Conservation (phyloP, 2,888 invertebrate genomes). For the Pantelozetes paolii region DNA sequence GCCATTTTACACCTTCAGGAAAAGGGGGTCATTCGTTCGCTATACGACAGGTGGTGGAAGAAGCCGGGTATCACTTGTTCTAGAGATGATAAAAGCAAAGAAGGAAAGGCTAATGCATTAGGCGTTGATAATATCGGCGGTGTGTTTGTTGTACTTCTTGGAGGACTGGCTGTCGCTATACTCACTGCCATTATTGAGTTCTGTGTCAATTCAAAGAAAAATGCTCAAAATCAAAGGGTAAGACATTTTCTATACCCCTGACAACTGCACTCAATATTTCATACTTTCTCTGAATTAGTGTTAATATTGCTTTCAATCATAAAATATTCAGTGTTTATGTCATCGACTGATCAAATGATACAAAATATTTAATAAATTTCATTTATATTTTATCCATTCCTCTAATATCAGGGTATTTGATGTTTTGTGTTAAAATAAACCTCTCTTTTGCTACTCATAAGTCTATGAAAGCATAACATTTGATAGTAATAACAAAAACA, state of each 20-base stretch:
- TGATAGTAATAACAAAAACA: background rate
- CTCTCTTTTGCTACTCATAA: background rate
- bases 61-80: conserved; percentile 86
- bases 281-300: too few species aligned
- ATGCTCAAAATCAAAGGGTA: conserved; percentile 59
- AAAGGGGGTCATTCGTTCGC: conserved; percentile 78
- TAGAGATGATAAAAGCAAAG: conserved; percentile 75
- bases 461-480: background rate
- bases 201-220: conserved; percentile 87
- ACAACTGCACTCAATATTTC: background rate
- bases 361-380: too few species aligned
- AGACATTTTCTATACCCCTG: conserved; percentile 15
- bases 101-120: conserved; percentile 88
- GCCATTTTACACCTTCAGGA: conserved; percentile 92
- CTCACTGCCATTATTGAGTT: conserved; percentile 89
- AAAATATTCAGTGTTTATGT: too few species aligned
- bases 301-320: too few species aligned
- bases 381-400: too few species aligned
- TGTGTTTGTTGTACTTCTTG: conserved; percentile 91
- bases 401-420: too few species aligned
- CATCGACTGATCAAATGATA: too few species aligned
- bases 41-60: conserved; percentile 99
- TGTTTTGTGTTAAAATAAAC: too few species aligned
- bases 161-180: conserved; percentile 83
- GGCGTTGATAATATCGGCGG: conserved; percentile 84